Evolutionary conservation across 2,113 vertebrate species (phyloP).

Genomic region (Rhizomys pruinosus): DNA sequence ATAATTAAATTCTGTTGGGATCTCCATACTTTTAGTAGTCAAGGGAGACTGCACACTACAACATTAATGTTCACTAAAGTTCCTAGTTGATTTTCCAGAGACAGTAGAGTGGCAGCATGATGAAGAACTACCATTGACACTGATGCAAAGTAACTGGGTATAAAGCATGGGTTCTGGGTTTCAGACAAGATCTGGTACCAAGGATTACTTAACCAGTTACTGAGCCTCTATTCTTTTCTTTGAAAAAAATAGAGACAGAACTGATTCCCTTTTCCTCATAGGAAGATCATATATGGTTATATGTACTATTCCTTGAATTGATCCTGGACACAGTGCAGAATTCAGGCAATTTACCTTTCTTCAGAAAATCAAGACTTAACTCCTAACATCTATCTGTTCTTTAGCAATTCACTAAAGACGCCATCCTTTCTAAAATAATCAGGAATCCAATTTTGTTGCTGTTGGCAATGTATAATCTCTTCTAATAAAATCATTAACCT

Average conservation of each 20-base stretch:
- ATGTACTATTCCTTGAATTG: not conserved
- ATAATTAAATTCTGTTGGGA: not conserved
- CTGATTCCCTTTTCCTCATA: not conserved
- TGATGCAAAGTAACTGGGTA: not conserved
- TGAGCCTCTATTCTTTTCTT: not conserved
- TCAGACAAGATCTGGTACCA: not conserved
- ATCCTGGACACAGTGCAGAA: not conserved
- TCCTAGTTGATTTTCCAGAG: not conserved
- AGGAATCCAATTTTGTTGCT: conserved; percentile 31
- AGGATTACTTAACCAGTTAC: not conserved
- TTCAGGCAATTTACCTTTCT: not conserved
- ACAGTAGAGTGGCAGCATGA: too few relatives aligned
- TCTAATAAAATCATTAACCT: conserved; percentile 10
- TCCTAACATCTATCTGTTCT: conserved; percentile 3
- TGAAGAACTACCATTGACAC: not conserved
- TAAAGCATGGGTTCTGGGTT: not conserved
- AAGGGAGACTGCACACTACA: not conserved
- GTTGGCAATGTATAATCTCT: not conserved
- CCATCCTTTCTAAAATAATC: conserved; percentile 16
- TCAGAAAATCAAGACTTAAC: conserved; percentile 31
- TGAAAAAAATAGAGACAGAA: not conserved
- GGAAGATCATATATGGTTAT: not conserved
- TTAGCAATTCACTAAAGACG: conserved; percentile 31
- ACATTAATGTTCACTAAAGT: not conserved
- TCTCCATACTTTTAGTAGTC: not conserved